phyloP scores from a whole-genome alignment of 2,888 invertebrate species.

The Tanypteryx hageni region DNA sequence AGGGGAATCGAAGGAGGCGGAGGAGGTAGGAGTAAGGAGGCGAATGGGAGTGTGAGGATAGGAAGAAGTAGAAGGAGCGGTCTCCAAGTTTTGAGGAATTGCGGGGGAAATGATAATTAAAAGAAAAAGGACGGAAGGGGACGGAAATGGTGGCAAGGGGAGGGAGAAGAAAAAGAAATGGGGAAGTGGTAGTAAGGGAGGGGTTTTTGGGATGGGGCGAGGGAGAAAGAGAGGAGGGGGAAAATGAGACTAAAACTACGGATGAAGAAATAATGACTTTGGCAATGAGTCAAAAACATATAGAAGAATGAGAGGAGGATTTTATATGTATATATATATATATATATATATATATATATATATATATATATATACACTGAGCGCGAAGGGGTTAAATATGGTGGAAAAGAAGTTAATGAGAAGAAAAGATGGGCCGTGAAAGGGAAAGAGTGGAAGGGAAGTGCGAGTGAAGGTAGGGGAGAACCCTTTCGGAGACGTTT shows the following conservation, averaged over 20 bases:
- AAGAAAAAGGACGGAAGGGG: slow-evolving; percentile 46
- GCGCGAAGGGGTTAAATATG: slow-evolving; percentile 56
- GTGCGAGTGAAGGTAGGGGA: not conserved
- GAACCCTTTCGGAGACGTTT: not conserved
- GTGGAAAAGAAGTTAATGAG: slow-evolving; percentile 60
- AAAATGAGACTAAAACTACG: slow-evolving; percentile 57
- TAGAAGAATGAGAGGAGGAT: not conserved
- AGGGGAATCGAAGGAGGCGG: not conserved
- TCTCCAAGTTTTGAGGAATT: slow-evolving; percentile 49
- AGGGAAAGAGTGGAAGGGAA: not conserved
- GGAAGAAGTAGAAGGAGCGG: slow-evolving; percentile 14
- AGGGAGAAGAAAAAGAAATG: not conserved
- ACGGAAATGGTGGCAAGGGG: no score
- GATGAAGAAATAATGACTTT: slow-evolving; percentile 63
- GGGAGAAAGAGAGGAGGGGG: not conserved
- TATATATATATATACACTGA: not conserved
- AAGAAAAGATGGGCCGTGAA: slow-evolving; percentile 43
- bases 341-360: no score
- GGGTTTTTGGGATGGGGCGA: slow-evolving; percentile 11
- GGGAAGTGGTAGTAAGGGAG: not conserved
- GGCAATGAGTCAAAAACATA: slow-evolving; percentile 59
- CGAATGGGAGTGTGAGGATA: no score
- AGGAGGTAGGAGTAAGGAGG: not conserved
- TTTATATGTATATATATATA: no score
- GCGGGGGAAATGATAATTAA: slow-evolving; percentile 61